These are phyloP conservation scores for Catostylus mosaicus DNA, from an alignment of 30 jellyfish, hydroid and myxozoan genomes.

Conservation along the genomic window DNA sequence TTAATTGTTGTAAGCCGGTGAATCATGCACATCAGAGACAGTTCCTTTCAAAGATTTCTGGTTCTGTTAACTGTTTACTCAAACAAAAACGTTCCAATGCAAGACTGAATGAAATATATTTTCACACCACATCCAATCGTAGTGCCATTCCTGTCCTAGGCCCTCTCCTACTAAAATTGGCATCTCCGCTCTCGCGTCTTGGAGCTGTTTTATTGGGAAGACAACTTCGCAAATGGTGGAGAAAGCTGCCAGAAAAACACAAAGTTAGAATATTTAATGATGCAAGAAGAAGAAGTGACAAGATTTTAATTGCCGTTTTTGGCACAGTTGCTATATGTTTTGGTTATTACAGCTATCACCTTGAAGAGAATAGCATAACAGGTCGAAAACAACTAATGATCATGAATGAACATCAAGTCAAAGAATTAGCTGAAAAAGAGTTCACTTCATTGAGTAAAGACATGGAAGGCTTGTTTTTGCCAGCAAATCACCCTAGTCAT, in stretches of 20 bases:
- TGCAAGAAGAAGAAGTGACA: constrained; percentile 58
- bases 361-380: constrained; percentile 86
- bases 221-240: constrained; percentile 88
- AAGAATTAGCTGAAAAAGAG: constrained; percentile 70
- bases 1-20: background rate
- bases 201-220: constrained; percentile 80
- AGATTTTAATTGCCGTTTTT: constrained; percentile 32
- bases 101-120: background rate
- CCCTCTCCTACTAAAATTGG: constrained; percentile 76
- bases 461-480: constrained; percentile 35
- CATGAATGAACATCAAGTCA: constrained; percentile 69
- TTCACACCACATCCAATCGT: constrained; percentile 52
- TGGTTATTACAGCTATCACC: constrained; percentile 70
- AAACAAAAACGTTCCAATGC: background rate
- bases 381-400: constrained; percentile 79
- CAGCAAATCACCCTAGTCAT: constrained; percentile 62
- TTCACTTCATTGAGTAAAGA: constrained; percentile 28
- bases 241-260: constrained; percentile 62
- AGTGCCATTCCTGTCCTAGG: constrained; percentile 83
- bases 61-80: background rate
- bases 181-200: constrained; percentile 76
- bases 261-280: background rate
- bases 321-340: constrained; percentile 63
- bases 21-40: background rate
- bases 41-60: background rate